Percentiles rank a stretch among this genome's conserved stretches.
Conservation (phyloP, 1,140 invertebrate genomes). For the Laupala kohalensis region DNA sequence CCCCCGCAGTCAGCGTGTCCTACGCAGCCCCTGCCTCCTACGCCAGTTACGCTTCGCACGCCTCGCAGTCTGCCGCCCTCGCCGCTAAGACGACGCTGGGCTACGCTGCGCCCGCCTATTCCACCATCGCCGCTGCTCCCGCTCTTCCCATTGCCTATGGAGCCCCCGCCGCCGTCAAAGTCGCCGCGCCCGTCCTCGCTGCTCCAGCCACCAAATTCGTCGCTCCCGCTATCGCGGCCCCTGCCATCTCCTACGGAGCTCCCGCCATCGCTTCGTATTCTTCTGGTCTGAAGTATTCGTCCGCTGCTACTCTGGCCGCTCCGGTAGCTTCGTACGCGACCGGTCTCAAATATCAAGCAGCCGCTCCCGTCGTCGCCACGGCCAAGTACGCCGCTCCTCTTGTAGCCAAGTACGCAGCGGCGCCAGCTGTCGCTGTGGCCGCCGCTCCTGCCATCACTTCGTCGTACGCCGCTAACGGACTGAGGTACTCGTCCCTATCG, state of each 20-base stretch:
- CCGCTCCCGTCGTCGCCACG: background rate
- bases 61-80: conserved; percentile 8
- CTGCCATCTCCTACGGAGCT: background rate
- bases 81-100: conserved; percentile 13
- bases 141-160: background rate
- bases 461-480: conserved; percentile 1
- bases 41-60: conserved; percentile 1
- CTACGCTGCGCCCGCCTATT: too few species aligned
- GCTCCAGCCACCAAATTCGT: background rate
- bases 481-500: background rate
- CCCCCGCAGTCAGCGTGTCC: background rate
- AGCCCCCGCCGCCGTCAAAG: too few species aligned
- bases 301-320: conserved; percentile 11
- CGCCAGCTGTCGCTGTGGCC: background rate
- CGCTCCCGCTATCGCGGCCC: too few species aligned
- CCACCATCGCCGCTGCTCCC: too few species aligned
- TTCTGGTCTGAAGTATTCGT: conserved; percentile 1
- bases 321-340: conserved; percentile 12
- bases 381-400: background rate
- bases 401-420: background rate
- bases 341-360: background rate
- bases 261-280: conserved; percentile 1
- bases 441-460: background rate
- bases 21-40: conserved; percentile 14
- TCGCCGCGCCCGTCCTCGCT: background rate